Evolutionary conservation across 2,797 vertebrate species (phyloP), one percentile per base, ranked within the genome.

Genomic region (Onychomys arenicola): DNA sequence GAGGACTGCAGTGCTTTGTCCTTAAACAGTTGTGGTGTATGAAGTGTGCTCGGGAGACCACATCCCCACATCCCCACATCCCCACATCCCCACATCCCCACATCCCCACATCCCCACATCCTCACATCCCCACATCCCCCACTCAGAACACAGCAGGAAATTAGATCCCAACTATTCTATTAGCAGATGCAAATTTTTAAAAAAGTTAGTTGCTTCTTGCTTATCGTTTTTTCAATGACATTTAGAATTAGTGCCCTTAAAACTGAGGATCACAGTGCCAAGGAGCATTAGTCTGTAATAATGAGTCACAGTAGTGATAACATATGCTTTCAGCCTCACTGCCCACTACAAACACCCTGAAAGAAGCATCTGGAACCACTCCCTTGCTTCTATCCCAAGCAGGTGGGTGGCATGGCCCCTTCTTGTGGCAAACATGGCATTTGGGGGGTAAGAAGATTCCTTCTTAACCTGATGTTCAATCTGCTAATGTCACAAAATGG

Each of bases 221-320:
- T 93, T 94, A 92, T 95, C 52, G 0, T 86, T 97, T 85, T 85
- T 97, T 95, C 87, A 95, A 71, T 96, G 97, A 96, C 95, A 97
- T 95, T 98, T 96, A 89, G 76, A 94, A 96, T 97, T 89, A 96
- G 93, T 97, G 95, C 88, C 90, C 89, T 97, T 97, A 91, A 95
- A 96, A 93, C 89, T 87, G 69, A 93, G 78, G 85, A 78, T 80
- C 78, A 46, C 11, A 32, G 89, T 94, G 81, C 96, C 92, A 83
- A 83, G 86, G 57, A 91, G 89, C 57, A 69, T 96, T 91, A 46
- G 69, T 94, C 63, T 93, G 55, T 81, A 82, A 65, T 87, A 65
- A 73, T 96, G 96, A 97, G 71, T 97, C 96, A 95, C 46, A 87
- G 83, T 49, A 76, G 89, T 93, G 84, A 61, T 81, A 86, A 32